Percentiles rank a stretch among this genome's conserved stretches.
phyloP scores from a whole-genome alignment of 1,140 invertebrate species.

The Dreissena polymorpha region DNA sequence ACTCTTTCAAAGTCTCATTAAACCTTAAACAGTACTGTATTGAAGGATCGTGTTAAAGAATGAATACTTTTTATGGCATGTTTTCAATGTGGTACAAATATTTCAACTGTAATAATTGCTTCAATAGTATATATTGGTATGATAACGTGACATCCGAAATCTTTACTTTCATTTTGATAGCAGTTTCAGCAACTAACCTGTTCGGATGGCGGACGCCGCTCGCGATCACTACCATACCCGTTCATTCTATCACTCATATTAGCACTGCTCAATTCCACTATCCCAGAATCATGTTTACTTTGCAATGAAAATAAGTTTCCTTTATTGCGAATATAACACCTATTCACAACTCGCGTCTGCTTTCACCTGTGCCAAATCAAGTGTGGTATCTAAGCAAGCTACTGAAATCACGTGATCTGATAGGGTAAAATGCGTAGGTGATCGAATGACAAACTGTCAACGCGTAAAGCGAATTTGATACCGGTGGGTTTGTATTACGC shows the following conservation, averaged over 20 bases:
- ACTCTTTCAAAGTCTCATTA: no score
- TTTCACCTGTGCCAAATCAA: conserved; percentile 53
- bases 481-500: neutral
- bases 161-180: conserved; percentile 43
- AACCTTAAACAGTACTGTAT: no score
- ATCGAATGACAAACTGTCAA: conserved; percentile 4
- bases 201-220: conserved; percentile 37
- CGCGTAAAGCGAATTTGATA: neutral
- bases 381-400: conserved; percentile 51
- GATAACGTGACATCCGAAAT: neutral
- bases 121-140: no score
- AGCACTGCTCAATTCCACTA: conserved; percentile 22
- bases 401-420: conserved; percentile 51
- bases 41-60: no score
- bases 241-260: conserved; percentile 54
- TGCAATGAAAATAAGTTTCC: neutral
- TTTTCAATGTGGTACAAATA: no score
- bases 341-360: conserved; percentile 24
- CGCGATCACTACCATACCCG: conserved; percentile 45
- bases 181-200: conserved; percentile 27
- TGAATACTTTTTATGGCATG: no score
- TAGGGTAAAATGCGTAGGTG: neutral
- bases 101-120: no score
- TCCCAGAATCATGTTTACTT: neutral
- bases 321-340: conserved; percentile 1